Base-by-base conservation (phyloP, 2,888 invertebrate species). In the Bugula neritina region DNA sequence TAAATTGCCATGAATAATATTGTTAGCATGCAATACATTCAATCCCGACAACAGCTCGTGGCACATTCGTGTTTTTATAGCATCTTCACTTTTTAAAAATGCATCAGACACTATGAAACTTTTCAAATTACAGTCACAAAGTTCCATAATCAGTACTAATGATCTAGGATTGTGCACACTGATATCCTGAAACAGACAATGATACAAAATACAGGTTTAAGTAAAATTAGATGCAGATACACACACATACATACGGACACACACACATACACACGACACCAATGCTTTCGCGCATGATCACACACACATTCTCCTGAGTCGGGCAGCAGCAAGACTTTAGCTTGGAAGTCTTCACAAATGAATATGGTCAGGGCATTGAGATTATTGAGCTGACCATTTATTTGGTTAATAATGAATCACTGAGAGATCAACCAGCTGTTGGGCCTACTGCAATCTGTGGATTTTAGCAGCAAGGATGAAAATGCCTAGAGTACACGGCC, bases 21-120 rank as follows among this genome's bases (percentile, higher is more conserved):
- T 63, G 63, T 63, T 63, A 2, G 63, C 63, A 31, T 63, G 63
- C 5, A 63, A n/a, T 2, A 63, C 34, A 63, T 63, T 63, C 31
- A 63, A 34, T 13, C 63, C 63, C 10, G 63, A 63, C 13, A 63
- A 31, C 21, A 63, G 27, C n/a, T 63, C 63, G 10, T 21, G 21
- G n/a, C 63, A 63, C 63, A 63, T 63, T 25, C 63, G 27, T 34
- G 27, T 63, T 31, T 63, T 63, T 31, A 63, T 13, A 13, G 29
- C 5, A 10, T 13, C 2, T 3, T 31, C 29, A 13, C 31, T 27
- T 31, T 63, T 31, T 31, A 31, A 31, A 27, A 13, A 63, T 5
- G n/a, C 63, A 63, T 63, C 63, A 63, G 63, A 63, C 5, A 31
- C n/a, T 31, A 63, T 63, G 63, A 63, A 63, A 13, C 31, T 63